Evolutionary conservation across 35 echinoderm and acorn worm species (phyloP).

Genomic region (Ptychodera flava): DNA sequence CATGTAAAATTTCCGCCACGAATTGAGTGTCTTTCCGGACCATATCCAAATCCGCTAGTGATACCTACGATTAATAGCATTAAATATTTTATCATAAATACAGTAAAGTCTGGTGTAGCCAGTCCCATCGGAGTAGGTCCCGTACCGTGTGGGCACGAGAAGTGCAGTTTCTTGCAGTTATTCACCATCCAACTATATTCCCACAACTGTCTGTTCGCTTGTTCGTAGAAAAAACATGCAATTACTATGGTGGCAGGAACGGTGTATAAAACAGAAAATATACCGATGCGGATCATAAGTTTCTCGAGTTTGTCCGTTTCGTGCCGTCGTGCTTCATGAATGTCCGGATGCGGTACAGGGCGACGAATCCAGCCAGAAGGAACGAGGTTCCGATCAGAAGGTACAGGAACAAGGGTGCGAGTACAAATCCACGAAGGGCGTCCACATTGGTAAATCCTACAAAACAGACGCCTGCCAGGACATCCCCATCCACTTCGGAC

Average conservation of each 20-base stretch:
- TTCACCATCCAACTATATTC: slow-evolving; percentile 46
- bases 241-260: slow-evolving; percentile 94
- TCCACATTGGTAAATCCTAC: slow-evolving; percentile 74
- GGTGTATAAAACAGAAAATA: slow-evolving; percentile 93
- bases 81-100: slow-evolving; percentile 99
- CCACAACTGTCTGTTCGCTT: slow-evolving; percentile 64
- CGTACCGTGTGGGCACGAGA: slow-evolving; percentile 41
- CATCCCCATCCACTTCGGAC: slow-evolving; percentile 84
- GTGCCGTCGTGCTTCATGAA: slow-evolving; percentile 99
- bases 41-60: slow-evolving; percentile 98
- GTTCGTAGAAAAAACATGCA: slow-evolving; percentile 92
- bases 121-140: background rate
- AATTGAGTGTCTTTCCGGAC: slow-evolving; percentile 90
- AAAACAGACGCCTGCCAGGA: slow-evolving; percentile 82
- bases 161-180: slow-evolving; percentile 47
- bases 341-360: slow-evolving; percentile 93
- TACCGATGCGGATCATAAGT: slow-evolving; percentile 96
- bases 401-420: slow-evolving; percentile 85
- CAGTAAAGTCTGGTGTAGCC: slow-evolving; percentile 70
- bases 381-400: slow-evolving; percentile 86
- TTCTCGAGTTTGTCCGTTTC: slow-evolving; percentile 99
- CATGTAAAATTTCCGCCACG: slow-evolving; percentile 88
- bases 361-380: slow-evolving; percentile 86
- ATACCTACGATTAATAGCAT: slow-evolving; percentile 98
- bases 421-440: slow-evolving; percentile 65